Base-by-base conservation (phyloP, 1,140 invertebrate species). In the Parapsyche elsis region DNA sequence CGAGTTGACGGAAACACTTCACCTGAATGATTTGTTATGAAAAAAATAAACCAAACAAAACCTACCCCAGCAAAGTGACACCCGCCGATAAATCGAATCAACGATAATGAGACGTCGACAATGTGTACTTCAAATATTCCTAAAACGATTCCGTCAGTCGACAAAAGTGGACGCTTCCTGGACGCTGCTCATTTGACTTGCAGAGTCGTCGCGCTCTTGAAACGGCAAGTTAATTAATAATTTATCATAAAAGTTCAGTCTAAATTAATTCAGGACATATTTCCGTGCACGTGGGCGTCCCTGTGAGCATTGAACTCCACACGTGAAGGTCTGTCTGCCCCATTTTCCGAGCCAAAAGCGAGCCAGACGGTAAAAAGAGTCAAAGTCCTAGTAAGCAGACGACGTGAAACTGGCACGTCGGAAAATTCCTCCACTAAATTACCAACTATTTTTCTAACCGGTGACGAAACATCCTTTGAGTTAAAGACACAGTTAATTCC, bases 281-380 rank as follows among this genome's bases (percentile, higher is more conserved):
- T 61, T 21, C n/a, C 1, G 12, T 46, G 21, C 74, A 76, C 74
- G 74, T 76, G 74, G 53, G 74, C 19, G 46, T 30, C 21, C 38
- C 30, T 76, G 53, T 76, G 74, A 76, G 74, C 74, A 77, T 77
- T 77, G 57, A 77, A 77, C 75, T 64, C 57, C 23, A 77, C 21
- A 12, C n/a, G 30, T 5, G 75, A 53, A 49, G 44, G 23, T 57
- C 49, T 21, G 57, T 77, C 59, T 77, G 75, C 23, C 75, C 75
- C 75, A 77, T 77, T 57, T 77, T 77, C 53, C 24, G 46, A 46
- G 75, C 75, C 59, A 77, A 77, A 64, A 30, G 14, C 57, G 26
- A 44, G 10, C 0, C 73, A 59, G 73, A 59, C 73, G 59, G 2
- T 9, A 53, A 46, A 26, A 14, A 23, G 10, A 76, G 74, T 76